Percentiles rank a stretch among this genome's conserved stretches.
phyloP scores from a whole-genome alignment of 2,797 vertebrate species.

The Aulostomus chinensis region DNA sequence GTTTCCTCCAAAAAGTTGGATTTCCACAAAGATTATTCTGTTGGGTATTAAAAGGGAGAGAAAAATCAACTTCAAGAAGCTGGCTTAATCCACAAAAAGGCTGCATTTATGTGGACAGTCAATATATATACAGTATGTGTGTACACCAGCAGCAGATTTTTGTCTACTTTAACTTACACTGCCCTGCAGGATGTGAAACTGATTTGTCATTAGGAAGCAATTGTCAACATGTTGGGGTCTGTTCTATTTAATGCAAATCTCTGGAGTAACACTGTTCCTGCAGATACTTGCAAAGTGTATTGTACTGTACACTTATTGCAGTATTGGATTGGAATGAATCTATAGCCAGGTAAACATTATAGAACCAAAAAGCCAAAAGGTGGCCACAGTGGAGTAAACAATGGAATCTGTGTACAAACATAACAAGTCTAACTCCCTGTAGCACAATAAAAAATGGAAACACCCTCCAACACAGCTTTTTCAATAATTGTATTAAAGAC shows the following conservation, averaged over 20 bases:
- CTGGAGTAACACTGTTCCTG: slow-evolving; percentile 30
- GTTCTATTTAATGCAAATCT: slow-evolving; percentile 57
- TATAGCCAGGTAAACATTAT: slow-evolving; percentile 38
- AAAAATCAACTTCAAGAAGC: too few relatives aligned
- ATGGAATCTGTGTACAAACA: slow-evolving; percentile 38
- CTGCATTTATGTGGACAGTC: slow-evolving; percentile 27
- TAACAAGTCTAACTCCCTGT: slow-evolving; percentile 6
- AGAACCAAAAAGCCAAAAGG: slow-evolving; percentile 42
- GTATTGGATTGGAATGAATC: slow-evolving; percentile 25
- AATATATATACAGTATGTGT: too few relatives aligned
- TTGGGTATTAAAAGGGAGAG: too few relatives aligned
- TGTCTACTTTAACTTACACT: slow-evolving; percentile 46
- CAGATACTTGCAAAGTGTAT: slow-evolving; percentile 24
- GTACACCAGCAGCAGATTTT: slow-evolving; percentile 49
- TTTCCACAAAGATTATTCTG: too few relatives aligned
- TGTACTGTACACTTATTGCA: slow-evolving; percentile 42
- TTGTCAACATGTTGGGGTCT: slow-evolving; percentile 44
- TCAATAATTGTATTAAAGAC: slow-evolving; percentile 27
- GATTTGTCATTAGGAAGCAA: slow-evolving; percentile 58
- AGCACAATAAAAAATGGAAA: slow-evolving; percentile 25
- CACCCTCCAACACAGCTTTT: slow-evolving; percentile 29
- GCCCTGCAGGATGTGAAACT: slow-evolving; percentile 45
- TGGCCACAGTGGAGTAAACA: slow-evolving; percentile 52
- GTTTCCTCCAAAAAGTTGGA: too few relatives aligned
- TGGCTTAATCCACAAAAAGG: too few relatives aligned